Conservation (phyloP, 2,888 invertebrate genomes). For the Cabera pusaria region DNA sequence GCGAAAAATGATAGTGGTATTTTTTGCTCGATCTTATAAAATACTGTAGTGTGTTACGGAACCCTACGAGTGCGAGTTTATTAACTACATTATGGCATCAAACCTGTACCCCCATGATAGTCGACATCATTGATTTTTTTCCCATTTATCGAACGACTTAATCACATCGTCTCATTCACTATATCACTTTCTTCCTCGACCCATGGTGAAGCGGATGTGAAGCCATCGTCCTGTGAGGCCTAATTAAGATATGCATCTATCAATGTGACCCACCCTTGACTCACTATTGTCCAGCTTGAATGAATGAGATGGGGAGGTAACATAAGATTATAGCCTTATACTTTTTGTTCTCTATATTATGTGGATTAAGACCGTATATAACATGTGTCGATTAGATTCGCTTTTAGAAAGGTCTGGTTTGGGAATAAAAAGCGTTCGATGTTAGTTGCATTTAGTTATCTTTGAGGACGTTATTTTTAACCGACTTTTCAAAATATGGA, state of each 20-base stretch:
- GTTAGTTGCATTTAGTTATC: too few relatives aligned
- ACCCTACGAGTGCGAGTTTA: too few relatives aligned
- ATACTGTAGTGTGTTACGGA: too few relatives aligned
- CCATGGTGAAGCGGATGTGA: slow-evolving; percentile 52
- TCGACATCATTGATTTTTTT: too few relatives aligned
- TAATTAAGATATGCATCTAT: slow-evolving; percentile 83
- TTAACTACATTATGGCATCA: too few relatives aligned
- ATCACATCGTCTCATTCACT: slow-evolving; percentile 12
- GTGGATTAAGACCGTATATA: slow-evolving; percentile 21
- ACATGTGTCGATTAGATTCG: slow-evolving; percentile 13
- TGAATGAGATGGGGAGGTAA: slow-evolving; percentile 24
- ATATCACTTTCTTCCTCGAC: slow-evolving; percentile 14
- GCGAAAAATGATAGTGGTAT: too few relatives aligned
- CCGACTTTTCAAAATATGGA: too few relatives aligned
- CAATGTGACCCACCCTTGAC: slow-evolving; percentile 70
- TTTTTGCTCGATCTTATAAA: too few relatives aligned
- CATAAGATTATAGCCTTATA: slow-evolving; percentile 15
- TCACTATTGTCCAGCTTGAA: slow-evolving; percentile 59
- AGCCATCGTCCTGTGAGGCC: slow-evolving; percentile 76
- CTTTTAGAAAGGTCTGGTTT: too few relatives aligned
- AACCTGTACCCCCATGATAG: too few relatives aligned
- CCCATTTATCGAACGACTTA: slow-evolving; percentile 1
- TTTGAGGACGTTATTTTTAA: too few relatives aligned
- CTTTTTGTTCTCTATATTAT: slow-evolving; percentile 14
- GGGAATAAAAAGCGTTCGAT: too few relatives aligned